Conservation (phyloP, 2,113 vertebrate genomes). For the Cololabis saira region DNA sequence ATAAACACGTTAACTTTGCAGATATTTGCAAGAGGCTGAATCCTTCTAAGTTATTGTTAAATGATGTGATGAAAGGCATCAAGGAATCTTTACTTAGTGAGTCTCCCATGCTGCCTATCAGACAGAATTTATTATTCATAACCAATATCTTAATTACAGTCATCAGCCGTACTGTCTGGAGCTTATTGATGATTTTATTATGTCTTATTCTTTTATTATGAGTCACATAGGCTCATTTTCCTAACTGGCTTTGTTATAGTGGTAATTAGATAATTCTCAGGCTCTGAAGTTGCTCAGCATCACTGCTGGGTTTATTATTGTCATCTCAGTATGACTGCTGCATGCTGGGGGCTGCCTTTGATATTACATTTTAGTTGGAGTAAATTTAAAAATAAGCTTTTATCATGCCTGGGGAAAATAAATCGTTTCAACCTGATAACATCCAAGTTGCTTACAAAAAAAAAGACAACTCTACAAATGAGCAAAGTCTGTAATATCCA, state of each 20-base stretch:
- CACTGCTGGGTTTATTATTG: conserved; percentile 25
- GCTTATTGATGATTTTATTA: conserved; percentile 57
- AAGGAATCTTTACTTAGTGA: conserved; percentile 63
- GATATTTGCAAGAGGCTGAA: conserved; percentile 89
- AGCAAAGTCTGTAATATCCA: too few species aligned
- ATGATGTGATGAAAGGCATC: conserved; percentile 70
- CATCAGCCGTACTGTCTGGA: conserved; percentile 43
- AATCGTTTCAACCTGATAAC: conserved; percentile 30
- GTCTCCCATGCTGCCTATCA: conserved; percentile 63
- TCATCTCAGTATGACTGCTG: not conserved
- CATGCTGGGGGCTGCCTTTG: not conserved
- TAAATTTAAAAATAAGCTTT: conserved; percentile 23
- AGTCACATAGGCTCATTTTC: conserved; percentile 54
- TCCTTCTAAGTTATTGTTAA: conserved; percentile 78
- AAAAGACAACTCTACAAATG: not conserved
- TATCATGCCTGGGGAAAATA: conserved; percentile 18
- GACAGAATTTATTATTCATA: conserved; percentile 74
- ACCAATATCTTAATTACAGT: conserved; percentile 58
- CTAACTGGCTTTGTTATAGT: conserved; percentile 62
- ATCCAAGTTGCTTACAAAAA: not conserved
- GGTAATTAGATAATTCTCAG: conserved; percentile 40
- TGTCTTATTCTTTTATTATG: conserved; percentile 56
- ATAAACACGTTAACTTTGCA: conserved; percentile 88
- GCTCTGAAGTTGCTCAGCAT: conserved; percentile 18
- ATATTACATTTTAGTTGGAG: conserved; percentile 2